Conservation (phyloP, 37 sponge, comb jelly and placozoan species). For the Ianthella basta region DNA sequence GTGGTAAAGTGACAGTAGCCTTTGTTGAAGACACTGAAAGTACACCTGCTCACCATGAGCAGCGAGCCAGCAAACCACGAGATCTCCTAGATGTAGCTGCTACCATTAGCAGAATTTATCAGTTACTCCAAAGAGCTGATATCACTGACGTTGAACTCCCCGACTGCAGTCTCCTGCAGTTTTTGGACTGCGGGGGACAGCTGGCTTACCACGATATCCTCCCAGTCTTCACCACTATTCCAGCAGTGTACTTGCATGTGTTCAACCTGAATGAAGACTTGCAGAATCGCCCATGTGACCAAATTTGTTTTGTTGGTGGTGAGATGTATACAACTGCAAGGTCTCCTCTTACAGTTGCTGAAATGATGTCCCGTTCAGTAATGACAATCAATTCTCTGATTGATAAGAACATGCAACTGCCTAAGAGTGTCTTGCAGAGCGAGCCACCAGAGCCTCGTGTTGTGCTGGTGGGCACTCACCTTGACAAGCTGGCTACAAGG, state of each 20-base stretch:
- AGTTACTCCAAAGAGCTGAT: too few relatives aligned
- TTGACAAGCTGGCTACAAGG: background rate
- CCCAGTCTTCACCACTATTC: background rate
- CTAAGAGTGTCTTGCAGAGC: background rate
- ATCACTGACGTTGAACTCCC: background rate
- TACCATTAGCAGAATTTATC: too few relatives aligned
- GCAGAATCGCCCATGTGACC: background rate
- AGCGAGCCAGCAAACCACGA: too few relatives aligned
- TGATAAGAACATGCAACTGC: background rate
- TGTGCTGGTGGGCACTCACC: background rate
- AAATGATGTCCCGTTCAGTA: conserved; percentile 5
- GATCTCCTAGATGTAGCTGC: too few relatives aligned
- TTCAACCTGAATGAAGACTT: background rate
- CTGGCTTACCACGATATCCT: background rate
- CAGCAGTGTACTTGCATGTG: conserved; percentile 1
- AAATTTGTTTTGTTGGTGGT: background rate
- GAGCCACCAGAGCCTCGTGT: background rate
- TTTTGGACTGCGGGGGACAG: conserved; percentile 10
- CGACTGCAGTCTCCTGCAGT: background rate
- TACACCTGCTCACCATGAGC: too few relatives aligned
- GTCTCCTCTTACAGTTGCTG: background rate
- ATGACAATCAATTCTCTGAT: background rate
- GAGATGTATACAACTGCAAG: background rate
- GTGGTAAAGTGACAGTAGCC: too few relatives aligned
- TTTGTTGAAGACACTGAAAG: too few relatives aligned